Evolutionary conservation across 1,140 invertebrate species (phyloP), one percentile per base, ranked within the genome.

Genomic region (Habropoda laboriosa): DNA sequence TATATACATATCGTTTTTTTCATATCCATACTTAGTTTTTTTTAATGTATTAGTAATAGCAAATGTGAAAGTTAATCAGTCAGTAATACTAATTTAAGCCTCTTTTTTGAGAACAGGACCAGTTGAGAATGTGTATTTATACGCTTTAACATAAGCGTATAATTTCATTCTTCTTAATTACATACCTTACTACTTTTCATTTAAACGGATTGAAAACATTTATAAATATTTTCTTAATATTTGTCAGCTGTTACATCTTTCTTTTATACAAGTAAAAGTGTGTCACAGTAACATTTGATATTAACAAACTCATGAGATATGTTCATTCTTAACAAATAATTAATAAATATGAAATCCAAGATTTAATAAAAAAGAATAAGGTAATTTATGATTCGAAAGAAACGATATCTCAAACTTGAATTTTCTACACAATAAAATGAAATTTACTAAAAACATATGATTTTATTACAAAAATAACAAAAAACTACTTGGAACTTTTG

Each of bases 11-110:
- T 53, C 32, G 7, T 68, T 79, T 79, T 73, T 73, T 67, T n/a
- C 81, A 88, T 87, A 76, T 87, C 85, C 77, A 88, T 79, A 83
- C 68, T 83, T 85, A 80, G 68, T 80, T 84, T 35, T 87, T 86
- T 77, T 79, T 87, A 55, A 80, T 86, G 82, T 58, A 79, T 75
- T 88, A 86, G 80, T 80, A 55, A 81, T 80, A 88, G 83, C 80
- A 60, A 86, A 76, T 84, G 79, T 80, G 75, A 82, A 88, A 88
- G 84, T 82, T 81, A 79, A 67, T 83, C 85, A 79, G 86, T 89
- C 78, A 73, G 80, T 81, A 73, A 80, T 87, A 82, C 67, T 70
- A 81, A 74, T 76, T 81, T 77, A 81, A 81, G 75, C 53, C 67
- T 85, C 71, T 77, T 47, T 71, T 32, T 58, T 64, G 40, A 80